Evolutionary conservation across 2,888 invertebrate genomes (phyloP), one percentile per base, ranked within the genome.

Genomic region (Uloborus plumipes): DNA sequence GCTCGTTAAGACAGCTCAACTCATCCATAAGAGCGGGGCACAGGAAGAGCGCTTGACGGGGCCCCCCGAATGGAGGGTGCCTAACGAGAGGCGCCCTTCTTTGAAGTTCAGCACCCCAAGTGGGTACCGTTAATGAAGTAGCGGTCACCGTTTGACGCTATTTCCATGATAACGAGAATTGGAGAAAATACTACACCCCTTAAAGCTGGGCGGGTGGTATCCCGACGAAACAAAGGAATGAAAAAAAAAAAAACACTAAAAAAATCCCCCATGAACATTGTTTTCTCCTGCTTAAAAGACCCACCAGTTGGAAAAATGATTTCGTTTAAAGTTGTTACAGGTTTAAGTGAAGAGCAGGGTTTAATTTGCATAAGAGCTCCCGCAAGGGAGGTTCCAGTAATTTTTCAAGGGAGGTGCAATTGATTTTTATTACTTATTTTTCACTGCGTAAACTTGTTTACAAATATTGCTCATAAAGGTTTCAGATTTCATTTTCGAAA

Each of bases 41-140:
- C 80, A 81, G 80, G 80, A 81, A 81, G 67, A 49, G 16, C 64
- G 26, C 80, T 74, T 70, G 69, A 74, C 74, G 80, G 73, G 80
- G 80, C 50, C 31, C 69, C 73, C 64, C 14, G n/a, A 31, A 53
- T 73, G 31, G 49, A 67, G 67, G 49, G 50, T 20, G 16, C n/a
- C 67, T 79, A 79, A 79, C 79, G 73, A 79, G 73, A 55, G 53
- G 73, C 74, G 80, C 67, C 74, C 80, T 55, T 22, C 69, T 73
- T 73, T 67, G 69, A 39, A 73, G 67, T 55, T 26, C 20, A 55
- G 67, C 67, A 47, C 72, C 73, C n/a, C 65, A 49, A 61, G 78
- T 61, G 61, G 73, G 72, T 22, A 26, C 69, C 66, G 73, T 79
- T 73, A 79, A 73, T 73, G 72, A 73, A 79, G 74, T 58, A 74